Evolutionary conservation across 2,113 vertebrate species (phyloP), one percentile per base, ranked within the genome.

Genomic region (Recurvirostra avosetta): DNA sequence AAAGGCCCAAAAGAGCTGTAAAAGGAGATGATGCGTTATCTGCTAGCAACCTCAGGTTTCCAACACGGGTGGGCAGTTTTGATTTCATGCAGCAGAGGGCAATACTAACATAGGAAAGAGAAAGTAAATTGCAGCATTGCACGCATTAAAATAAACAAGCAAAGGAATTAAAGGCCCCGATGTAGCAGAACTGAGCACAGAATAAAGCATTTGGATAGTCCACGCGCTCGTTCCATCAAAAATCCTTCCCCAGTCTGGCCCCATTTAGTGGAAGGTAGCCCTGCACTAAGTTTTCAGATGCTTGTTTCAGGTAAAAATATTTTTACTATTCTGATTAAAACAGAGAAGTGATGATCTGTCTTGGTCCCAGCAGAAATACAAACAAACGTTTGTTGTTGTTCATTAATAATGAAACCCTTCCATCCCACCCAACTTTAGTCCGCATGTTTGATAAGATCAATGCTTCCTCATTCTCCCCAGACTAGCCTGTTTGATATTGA

Each of bases 31-130:
- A n/a, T 5, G 22, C 6, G 0, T 10, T 11, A 65, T 2, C 66
- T 40, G 47, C 45, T 12, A 20, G 11, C 14, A 73, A 3, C 26
- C 17, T 32, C 38, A 9, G 50, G 30, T 71, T 43, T 8, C 61
- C 45, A 34, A 16, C 16, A 11, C 25, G 18, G 62, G 53, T 85
- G 91, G 94, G 95, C 73, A 76, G 66, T 55, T 87, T 43, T 32
- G 10, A 72, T 92, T 91, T 76, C 38, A 36, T 50, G 91, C 97
- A 85, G 73, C 8, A 94, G 96, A 97, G 94, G 94, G 95, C 94
- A 95, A 91, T 94, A 40, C 66, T 66, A 65, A 75, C 92, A 87
- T 4, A 73, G 53, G 81, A 96, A 96, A 95, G 41, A 56, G 50
- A 85, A 61, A 29, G 16, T 4, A 73, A 86, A 59, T 14, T 4